Base-by-base conservation (phyloP, 2,888 invertebrate species). In the Furcula furcula region DNA sequence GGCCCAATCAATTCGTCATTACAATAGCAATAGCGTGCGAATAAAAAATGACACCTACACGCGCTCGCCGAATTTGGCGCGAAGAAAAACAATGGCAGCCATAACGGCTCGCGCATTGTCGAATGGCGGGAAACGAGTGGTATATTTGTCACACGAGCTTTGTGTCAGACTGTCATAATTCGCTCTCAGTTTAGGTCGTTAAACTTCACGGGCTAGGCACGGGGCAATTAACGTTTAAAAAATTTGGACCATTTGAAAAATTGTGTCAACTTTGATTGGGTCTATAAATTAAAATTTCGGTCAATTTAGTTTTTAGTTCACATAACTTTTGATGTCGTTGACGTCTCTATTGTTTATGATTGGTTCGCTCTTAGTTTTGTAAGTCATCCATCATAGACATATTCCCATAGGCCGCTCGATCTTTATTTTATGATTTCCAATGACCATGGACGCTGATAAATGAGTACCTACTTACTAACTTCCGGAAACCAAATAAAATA, bases 1-100 rank as follows among this genome's bases (percentile, higher is more conserved):
- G 72, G 68, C 58, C 69, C 76, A 82, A 84, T 86, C 86, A 83
- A 84, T 84, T 76, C 81, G 77, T 84, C 86, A 85, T 85, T 79
- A 84, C 64, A 71, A 72, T 72, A 58, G 71, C 69, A 64, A 68
- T 64, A 65, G 57, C 69, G 76, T 73, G 78, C 66, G 72, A 76
- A 75, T 71, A 77, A 81, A 81, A 82, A 82, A 66, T 60, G 53
- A 73, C 83, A 65, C 84, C 81, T 73, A 79, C 83, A 67, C 64
- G 53, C 54, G 29, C 55, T 20, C 52, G 55, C 67, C 75, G 57
- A 76, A 80, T 76, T 74, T 59, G 75, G 73, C 66, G 65, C 65
- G 66, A 69, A 72, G 74, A 70, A 75, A 73, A 71, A 82, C 86
- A 85, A 86, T 85, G 75, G 76, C 40, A 28, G 60, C 65, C 69